Percentiles rank a stretch among this genome's conserved stretches.
Conservation (phyloP, 2,113 vertebrate species). For the Callorhinus ursinus region DNA sequence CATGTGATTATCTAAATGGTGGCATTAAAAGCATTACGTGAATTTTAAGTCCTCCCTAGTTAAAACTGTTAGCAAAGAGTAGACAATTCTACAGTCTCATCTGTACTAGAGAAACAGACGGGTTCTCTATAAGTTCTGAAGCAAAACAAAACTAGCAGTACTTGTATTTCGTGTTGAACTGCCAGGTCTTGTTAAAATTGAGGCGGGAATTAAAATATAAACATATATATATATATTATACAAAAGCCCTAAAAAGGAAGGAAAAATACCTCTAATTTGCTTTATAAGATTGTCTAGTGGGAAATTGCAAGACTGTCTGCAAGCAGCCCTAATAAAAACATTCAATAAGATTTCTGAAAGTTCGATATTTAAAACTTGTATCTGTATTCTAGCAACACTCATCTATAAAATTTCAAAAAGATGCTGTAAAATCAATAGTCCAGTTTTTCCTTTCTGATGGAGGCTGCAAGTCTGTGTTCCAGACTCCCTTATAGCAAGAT, state of each 20-base stretch:
- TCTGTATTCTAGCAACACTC: not conserved
- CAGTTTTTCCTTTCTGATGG: not conserved
- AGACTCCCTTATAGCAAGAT: not conserved
- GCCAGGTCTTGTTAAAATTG: not conserved
- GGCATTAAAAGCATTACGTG: not conserved
- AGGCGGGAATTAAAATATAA: not conserved
- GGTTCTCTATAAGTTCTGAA: not conserved
- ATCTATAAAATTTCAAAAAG: not conserved
- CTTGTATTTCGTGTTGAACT: not conserved
- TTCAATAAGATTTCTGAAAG: not conserved
- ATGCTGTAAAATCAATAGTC: not conserved
- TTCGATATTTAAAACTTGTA: not conserved
- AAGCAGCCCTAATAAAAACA: not conserved
- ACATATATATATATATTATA: not conserved
- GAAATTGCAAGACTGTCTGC: not conserved
- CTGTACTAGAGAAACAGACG: not conserved
- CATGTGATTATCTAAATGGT: not conserved
- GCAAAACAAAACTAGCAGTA: not conserved
- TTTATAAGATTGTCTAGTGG: not conserved
- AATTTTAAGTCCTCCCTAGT: not conserved
- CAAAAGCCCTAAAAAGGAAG: not conserved
- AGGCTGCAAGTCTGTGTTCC: not conserved
- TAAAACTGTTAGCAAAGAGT: not conserved
- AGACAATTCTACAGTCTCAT: not conserved
- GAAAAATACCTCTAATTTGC: not conserved